Evolutionary conservation across 2,113 vertebrate genomes (phyloP).

Genomic region (Narcine bancroftii): DNA sequence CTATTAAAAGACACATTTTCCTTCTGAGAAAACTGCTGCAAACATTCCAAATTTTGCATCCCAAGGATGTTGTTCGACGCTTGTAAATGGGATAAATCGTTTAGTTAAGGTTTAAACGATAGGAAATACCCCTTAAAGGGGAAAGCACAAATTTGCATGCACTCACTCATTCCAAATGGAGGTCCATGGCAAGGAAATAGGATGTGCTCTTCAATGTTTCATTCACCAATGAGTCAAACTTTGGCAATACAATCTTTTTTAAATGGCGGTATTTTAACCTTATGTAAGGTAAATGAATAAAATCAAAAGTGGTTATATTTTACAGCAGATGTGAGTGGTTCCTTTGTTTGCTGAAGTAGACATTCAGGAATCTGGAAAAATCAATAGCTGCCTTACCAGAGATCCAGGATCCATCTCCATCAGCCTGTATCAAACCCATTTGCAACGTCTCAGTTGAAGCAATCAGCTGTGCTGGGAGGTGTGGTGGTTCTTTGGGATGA

Average conservation of each 20-base stretch:
- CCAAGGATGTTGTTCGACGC: background rate
- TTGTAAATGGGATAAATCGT: background rate
- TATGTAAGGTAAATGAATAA: slow-evolving; percentile 25
- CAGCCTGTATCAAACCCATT: too few relatives aligned
- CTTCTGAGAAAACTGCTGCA: background rate
- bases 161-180: background rate
- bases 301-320: slow-evolving; percentile 31
- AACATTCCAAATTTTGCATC: background rate
- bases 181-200: background rate
- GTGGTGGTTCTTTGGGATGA: too few relatives aligned
- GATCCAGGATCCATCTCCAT: too few relatives aligned
- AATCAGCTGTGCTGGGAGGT: too few relatives aligned
- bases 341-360: background rate
- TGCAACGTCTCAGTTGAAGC: too few relatives aligned
- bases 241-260: slow-evolving; percentile 8
- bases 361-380: background rate
- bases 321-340: background rate
- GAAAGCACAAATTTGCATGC: background rate
- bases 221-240: slow-evolving; percentile 11
- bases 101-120: background rate
- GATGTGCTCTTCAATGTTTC: background rate
- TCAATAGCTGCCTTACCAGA: background rate
- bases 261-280: slow-evolving; percentile 2
- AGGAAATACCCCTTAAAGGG: slow-evolving; percentile 22
- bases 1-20: background rate